A percentile compares a stretch with the other conserved stretches of the same genome.
Conservation (phyloP, 2,888 invertebrate genomes). For the Coleophora deauratella region DNA sequence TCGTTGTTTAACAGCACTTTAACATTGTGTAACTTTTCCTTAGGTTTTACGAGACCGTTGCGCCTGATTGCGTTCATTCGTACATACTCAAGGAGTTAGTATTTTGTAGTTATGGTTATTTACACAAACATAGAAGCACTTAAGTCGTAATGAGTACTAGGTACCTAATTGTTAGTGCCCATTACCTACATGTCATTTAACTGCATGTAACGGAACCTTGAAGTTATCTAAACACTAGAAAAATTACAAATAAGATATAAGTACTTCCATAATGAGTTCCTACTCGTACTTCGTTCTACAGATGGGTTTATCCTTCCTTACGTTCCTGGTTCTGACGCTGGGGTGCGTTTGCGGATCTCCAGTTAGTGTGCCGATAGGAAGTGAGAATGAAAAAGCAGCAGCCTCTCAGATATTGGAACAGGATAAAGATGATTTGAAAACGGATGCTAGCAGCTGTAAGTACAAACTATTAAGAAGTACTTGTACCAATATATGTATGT, state of each 20-base stretch:
- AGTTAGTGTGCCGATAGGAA: slow-evolving; percentile 16
- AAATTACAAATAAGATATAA: too few species aligned
- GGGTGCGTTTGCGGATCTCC: slow-evolving; percentile 30
- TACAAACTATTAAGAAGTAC: slow-evolving; percentile 6
- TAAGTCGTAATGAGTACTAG: not conserved
- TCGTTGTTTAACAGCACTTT: not conserved
- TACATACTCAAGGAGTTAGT: too few species aligned
- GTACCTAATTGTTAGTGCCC: not conserved
- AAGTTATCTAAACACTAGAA: too few species aligned
- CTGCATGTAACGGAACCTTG: too few species aligned
- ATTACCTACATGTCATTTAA: too few species aligned
- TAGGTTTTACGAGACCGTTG: not conserved
- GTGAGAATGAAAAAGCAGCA: slow-evolving; percentile 14
- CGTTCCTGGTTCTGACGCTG: slow-evolving; percentile 23
- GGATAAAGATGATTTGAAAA: slow-evolving; percentile 41
- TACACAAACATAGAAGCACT: too few species aligned
- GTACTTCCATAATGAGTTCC: too few species aligned
- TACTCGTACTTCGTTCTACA: slow-evolving; percentile 16
- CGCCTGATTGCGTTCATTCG: too few species aligned
- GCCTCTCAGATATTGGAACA: slow-evolving; percentile 8
- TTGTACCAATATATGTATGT: too few species aligned
- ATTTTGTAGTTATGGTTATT: too few species aligned
- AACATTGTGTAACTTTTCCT: not conserved
- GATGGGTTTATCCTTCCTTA: slow-evolving; percentile 31
- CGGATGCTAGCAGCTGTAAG: slow-evolving; percentile 56